These are phyloP conservation scores for Argopecten irradians DNA, from an alignment of 1,140 invertebrate species.

Conservation along the genomic window DNA sequence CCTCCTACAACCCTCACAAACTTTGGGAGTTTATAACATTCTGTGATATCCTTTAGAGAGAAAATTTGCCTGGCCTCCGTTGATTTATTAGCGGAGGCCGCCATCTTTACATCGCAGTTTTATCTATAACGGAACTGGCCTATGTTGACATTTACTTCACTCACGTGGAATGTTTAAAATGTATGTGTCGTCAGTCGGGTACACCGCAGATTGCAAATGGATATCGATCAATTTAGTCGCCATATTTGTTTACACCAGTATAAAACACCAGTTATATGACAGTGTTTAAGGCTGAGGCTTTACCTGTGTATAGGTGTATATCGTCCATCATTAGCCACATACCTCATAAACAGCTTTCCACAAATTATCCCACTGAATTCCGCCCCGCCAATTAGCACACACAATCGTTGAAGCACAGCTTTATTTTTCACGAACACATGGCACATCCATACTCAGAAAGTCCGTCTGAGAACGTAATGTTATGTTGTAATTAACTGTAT, in stretches of 20 bases:
- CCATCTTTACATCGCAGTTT: constrained; percentile 33
- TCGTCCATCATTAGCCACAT: background rate
- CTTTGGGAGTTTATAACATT: constrained; percentile 44
- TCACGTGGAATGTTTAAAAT: constrained; percentile 17
- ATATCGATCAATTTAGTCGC: background rate
- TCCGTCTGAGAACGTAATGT: background rate
- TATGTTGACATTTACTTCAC: background rate
- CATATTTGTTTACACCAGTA: background rate
- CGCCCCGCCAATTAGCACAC: background rate
- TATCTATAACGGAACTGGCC: background rate
- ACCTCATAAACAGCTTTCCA: background rate
- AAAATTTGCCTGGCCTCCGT: background rate
- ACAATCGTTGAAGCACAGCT: background rate
- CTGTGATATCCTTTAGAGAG: constrained; percentile 37
- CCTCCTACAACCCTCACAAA: constrained; percentile 44
- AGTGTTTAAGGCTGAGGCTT: background rate
- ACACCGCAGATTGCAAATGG: background rate
- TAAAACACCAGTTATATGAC: background rate
- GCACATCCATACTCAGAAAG: background rate
- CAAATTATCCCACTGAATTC: background rate
- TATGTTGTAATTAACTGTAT: background rate
- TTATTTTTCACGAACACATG: background rate
- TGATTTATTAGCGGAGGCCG: constrained; percentile 36
- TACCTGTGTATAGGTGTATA: background rate
- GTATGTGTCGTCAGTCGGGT: background rate